Evolutionary conservation across 2,797 vertebrate genomes (phyloP).

Genomic region (Periophthalmus magnuspinnatus): DNA sequence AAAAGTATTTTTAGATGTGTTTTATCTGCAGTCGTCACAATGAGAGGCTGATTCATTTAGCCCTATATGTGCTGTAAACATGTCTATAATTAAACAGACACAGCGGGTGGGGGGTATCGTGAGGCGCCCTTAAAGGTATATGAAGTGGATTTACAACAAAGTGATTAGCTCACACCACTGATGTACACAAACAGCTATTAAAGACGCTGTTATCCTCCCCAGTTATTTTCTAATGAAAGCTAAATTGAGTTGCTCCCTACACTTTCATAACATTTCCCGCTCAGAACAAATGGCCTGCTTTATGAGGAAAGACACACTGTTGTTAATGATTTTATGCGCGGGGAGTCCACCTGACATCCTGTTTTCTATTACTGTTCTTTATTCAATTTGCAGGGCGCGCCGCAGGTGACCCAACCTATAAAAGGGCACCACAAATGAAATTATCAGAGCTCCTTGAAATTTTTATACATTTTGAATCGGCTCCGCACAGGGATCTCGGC

Average conservation of each 20-base stretch:
- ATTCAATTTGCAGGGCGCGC: constrained; percentile 85
- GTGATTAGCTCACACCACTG: constrained; percentile 57
- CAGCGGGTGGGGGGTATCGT: background rate
- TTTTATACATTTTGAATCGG: constrained; percentile 81
- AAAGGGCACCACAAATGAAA: constrained; percentile 87
- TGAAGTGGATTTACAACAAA: constrained; percentile 25
- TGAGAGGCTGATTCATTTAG: constrained; percentile 1
- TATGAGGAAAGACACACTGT: constrained; percentile 82
- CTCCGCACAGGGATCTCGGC: constrained; percentile 71
- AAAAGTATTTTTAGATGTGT: background rate
- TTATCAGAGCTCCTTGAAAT: constrained; percentile 83
- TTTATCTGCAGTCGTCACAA: background rate
- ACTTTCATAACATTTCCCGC: constrained; percentile 77
- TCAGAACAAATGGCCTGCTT: constrained; percentile 81
- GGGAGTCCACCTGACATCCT: constrained; percentile 80
- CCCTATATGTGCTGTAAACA: constrained; percentile 3
- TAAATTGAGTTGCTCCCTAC: constrained; percentile 76
- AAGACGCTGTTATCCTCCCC: constrained; percentile 64
- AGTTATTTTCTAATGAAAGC: constrained; percentile 80
- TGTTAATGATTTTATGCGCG: constrained; percentile 86
- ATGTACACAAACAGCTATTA: constrained; percentile 65
- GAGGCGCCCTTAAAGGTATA: constrained; percentile 22
- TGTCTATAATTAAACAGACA: constrained; percentile 7
- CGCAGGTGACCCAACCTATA: constrained; percentile 86
- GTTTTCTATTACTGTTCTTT: constrained; percentile 83